phyloP scores from a whole-genome alignment of 2,113 vertebrate genomes.

The Reinhardtius hippoglossoides region DNA sequence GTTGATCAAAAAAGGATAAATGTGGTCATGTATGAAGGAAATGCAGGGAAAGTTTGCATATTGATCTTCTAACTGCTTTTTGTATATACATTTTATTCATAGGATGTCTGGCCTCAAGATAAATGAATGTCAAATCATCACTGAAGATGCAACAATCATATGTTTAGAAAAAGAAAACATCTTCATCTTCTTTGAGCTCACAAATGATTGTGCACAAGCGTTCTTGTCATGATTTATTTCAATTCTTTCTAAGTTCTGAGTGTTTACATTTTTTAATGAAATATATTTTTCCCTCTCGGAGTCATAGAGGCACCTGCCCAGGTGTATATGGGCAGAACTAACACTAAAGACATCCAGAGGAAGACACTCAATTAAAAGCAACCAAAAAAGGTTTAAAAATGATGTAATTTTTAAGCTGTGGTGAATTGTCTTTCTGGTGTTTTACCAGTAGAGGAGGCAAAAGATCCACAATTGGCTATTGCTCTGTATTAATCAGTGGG shows the following conservation, averaged over 20 bases:
- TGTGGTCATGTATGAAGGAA: no score
- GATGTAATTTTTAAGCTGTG: not conserved
- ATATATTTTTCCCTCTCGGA: no score
- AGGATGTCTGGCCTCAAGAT: not conserved
- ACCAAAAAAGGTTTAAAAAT: not conserved
- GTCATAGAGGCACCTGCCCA: not conserved
- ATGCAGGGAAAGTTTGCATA: no score
- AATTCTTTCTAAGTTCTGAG: slow-evolving; percentile 2
- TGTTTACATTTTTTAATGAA: not conserved
- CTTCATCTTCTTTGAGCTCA: slow-evolving; percentile 19
- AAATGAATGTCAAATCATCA: not conserved
- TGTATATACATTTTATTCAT: not conserved
- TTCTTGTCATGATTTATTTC: slow-evolving; percentile 20
- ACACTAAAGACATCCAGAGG: no score
- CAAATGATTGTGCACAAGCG: slow-evolving; percentile 12
- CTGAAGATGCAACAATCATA: not conserved
- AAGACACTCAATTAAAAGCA: not conserved
- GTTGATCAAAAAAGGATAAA: no score
- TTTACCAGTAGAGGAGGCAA: slow-evolving; percentile 67
- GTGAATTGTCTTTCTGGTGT: slow-evolving; percentile 16
- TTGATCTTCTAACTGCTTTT: no score
- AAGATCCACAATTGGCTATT: slow-evolving; percentile 1
- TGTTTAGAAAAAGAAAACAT: not conserved
- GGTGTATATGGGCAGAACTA: not conserved
- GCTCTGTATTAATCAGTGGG: not conserved